A percentile compares a stretch with the other conserved stretches of the same genome.
These are phyloP conservation scores for Crepidodera aurea DNA, from an alignment of 2,888 invertebrate species.

Conservation along the genomic window DNA sequence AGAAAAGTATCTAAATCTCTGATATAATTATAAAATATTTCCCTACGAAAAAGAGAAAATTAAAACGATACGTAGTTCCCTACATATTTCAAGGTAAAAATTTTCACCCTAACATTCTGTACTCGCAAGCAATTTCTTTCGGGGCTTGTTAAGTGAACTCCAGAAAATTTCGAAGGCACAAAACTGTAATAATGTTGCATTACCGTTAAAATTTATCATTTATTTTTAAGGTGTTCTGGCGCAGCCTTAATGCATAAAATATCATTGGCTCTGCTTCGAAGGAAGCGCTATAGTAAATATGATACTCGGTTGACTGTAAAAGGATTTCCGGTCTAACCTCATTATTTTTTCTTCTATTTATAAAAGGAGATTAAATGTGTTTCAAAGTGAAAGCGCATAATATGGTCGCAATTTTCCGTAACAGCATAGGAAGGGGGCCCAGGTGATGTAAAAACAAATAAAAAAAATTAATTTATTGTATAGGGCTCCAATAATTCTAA, in stretches of 20 bases:
- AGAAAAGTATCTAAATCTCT: too few relatives aligned
- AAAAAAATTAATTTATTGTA: too few relatives aligned
- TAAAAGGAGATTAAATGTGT: background rate
- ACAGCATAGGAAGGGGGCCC: too few relatives aligned
- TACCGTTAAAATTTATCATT: constrained; percentile 3
- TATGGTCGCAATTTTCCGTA: background rate
- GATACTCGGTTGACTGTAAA: constrained; percentile 8
- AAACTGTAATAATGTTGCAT: constrained; percentile 5
- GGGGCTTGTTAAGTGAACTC: background rate
- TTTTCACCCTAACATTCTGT: background rate
- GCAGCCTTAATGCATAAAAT: constrained; percentile 12
- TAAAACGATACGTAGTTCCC: too few relatives aligned
- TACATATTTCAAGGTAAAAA: too few relatives aligned
- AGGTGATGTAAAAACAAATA: too few relatives aligned
- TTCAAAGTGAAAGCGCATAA: background rate
- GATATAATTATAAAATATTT: too few relatives aligned
- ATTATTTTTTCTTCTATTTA: background rate
- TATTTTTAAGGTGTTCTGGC: constrained; percentile 9
- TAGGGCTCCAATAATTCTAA: too few relatives aligned
- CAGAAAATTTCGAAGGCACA: background rate
- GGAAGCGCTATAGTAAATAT: constrained; percentile 3
- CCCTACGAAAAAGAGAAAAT: too few relatives aligned
- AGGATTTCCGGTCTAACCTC: constrained; percentile 3
- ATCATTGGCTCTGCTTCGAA: constrained; percentile 1
- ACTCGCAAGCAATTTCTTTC: background rate